Conservation (phyloP, 64 coral and sea anemone genomes). For the Dendrophyllia cribrosa region DNA sequence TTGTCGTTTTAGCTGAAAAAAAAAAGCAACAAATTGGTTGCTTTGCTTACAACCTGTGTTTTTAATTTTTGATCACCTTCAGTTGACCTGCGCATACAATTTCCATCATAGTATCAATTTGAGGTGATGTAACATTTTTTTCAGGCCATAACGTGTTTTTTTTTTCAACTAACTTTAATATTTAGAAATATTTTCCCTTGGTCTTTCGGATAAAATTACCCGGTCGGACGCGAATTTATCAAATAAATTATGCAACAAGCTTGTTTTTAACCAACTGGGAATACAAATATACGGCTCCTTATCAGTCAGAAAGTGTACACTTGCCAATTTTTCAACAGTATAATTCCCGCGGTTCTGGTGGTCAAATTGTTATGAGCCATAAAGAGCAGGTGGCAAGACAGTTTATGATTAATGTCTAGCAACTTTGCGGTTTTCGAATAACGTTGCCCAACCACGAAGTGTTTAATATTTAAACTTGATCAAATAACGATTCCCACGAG, state of each 20-base stretch:
- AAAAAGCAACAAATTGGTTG: too few relatives aligned
- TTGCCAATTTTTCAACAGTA: slow-evolving; percentile 7
- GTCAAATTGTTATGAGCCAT: slow-evolving; percentile 15
- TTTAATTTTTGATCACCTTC: too few relatives aligned
- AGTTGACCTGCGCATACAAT: too few relatives aligned
- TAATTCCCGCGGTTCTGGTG: slow-evolving; percentile 24
- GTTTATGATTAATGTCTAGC: not conserved
- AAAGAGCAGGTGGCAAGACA: slow-evolving; percentile 6
- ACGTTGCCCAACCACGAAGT: not conserved
- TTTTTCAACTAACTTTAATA: too few relatives aligned
- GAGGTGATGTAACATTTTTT: too few relatives aligned
- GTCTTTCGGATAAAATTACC: not conserved
- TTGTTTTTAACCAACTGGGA: slow-evolving; percentile 5
- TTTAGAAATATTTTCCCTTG: not conserved
- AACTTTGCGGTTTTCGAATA: not conserved
- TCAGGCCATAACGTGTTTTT: too few relatives aligned
- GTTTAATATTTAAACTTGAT: not conserved
- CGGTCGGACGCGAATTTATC: not conserved
- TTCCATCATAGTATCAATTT: too few relatives aligned
- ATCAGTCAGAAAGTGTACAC: slow-evolving; percentile 31
- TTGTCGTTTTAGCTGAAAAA: too few relatives aligned
- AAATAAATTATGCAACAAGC: slow-evolving; percentile 15
- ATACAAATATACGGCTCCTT: not conserved
- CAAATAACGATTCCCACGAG: slow-evolving; percentile 5
- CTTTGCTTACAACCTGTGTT: too few relatives aligned